phyloP scores from a whole-genome alignment of 2,888 invertebrate species.

The Plemyria rubiginata region DNA sequence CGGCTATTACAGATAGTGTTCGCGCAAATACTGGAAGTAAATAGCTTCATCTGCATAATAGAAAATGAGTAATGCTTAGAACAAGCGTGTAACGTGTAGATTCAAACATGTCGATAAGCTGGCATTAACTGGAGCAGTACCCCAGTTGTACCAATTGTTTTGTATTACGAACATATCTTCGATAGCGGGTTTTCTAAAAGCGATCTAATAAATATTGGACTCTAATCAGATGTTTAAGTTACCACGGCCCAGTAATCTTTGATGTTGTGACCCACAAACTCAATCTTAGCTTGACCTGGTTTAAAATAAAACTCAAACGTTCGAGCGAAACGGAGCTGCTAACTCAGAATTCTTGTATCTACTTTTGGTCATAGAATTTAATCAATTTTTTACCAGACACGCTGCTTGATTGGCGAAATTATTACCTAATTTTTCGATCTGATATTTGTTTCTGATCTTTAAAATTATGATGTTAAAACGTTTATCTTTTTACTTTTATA shows the following conservation, averaged over 20 bases:
- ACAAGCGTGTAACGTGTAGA: slow-evolving; percentile 24
- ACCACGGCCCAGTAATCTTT: slow-evolving; percentile 6
- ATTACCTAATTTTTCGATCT: no score
- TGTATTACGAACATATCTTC: not conserved
- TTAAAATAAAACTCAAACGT: slow-evolving; percentile 16
- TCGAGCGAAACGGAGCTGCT: not conserved
- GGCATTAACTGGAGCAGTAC: not conserved
- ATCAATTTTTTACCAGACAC: not conserved
- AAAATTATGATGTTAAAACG: not conserved
- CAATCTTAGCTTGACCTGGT: slow-evolving; percentile 23
- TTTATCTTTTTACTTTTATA: no score
- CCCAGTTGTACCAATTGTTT: not conserved
- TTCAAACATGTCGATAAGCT: slow-evolving; percentile 19
- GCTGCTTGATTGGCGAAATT: not conserved
- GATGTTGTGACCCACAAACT: slow-evolving; percentile 20
- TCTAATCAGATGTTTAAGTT: not conserved
- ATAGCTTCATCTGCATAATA: slow-evolving; percentile 40
- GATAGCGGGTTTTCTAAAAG: not conserved
- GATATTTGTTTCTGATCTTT: not conserved
- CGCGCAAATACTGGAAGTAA: slow-evolving; percentile 31
- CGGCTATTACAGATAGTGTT: slow-evolving; percentile 20
- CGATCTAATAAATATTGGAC: not conserved
- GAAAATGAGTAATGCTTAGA: slow-evolving; percentile 23
- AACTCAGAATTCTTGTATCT: not conserved
- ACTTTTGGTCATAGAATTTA: not conserved